Evolutionary conservation across 1,140 invertebrate genomes (phyloP), one percentile per base, ranked within the genome.

Genomic region (Diprion similis): DNA sequence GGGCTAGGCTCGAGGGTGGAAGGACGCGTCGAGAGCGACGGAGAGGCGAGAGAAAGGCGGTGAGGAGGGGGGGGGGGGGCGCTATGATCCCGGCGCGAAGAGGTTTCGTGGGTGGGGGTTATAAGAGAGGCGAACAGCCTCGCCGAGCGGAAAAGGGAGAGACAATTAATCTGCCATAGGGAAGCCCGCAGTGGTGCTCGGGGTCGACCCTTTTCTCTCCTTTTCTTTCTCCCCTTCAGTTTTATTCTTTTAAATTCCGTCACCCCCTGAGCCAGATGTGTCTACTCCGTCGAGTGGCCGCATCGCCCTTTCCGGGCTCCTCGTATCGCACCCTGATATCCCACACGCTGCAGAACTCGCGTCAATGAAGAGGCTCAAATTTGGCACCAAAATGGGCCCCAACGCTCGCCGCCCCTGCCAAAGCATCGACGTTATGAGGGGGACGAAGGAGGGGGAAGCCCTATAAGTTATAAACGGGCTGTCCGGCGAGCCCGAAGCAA

Each of bases 91-190:
- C 51, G n/a, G 8, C 51, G 51, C 51, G 51, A 59, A 59, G 51
- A 59, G 51, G 51, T n/a, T 59, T 59, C 51, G 51, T n/a, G 51
- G n/a, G 51, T 59, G n/a, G 1, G 51, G 51, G 24, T 37, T 37
- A 37, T 37, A 37, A 37, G 24, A n/a, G 51, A 7, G 11, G 51
- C 51, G 51, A n/a, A n/a, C n/a, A 59, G 1, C 51, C 51, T 37
- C 11, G 51, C 11, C n/a, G 24, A 37, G 37, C 18, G 18, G 66
- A 19, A 45, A 17, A 68, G 66, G 18, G 66, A 59, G 11, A 59
- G 51, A 68, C 66, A 45, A 68, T 68, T 68, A 68, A 68, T 68
- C 66, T 68, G 10, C 17, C 37, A 68, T 68, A 68, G 66, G 37
- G 19, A 13, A 15, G 17, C 11, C 24, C 11, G 37, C 37, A 68